Conservation (phyloP, 2,888 invertebrate genomes). For the Bellardia pandia region DNA sequence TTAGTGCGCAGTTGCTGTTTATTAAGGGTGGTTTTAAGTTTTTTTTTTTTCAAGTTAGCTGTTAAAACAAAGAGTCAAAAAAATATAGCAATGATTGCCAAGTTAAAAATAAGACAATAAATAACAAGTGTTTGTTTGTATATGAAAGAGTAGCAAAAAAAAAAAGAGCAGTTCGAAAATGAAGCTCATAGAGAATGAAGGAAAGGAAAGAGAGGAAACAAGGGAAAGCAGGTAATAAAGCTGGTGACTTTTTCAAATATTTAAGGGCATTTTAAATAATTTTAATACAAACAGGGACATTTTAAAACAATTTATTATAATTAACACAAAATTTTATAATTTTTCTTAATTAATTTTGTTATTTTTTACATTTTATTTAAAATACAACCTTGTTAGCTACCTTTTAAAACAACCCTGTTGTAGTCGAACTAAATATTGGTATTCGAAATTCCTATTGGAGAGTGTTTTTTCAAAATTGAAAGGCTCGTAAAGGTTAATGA, state of each 20-base stretch:
- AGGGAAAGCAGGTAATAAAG: too few relatives aligned
- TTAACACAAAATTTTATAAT: too few relatives aligned
- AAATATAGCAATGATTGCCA: constrained; percentile 35
- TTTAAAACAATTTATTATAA: too few relatives aligned
- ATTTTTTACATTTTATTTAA: not conserved
- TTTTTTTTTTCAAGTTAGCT: constrained; percentile 17
- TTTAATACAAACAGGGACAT: too few relatives aligned
- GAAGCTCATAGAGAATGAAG: not conserved
- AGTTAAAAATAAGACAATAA: constrained; percentile 51
- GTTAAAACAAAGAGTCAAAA: constrained; percentile 44
- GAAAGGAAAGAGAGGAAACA: not conserved
- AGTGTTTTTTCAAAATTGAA: constrained; percentile 50
- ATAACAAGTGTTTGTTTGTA: constrained; percentile 62
- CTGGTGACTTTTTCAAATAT: too few relatives aligned
- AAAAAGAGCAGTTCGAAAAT: not conserved
- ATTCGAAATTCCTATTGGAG: constrained; percentile 68
- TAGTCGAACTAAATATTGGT: constrained; percentile 74
- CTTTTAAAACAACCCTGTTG: constrained; percentile 25
- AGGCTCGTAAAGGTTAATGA: constrained; percentile 75
- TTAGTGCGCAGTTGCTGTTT: constrained; percentile 37
- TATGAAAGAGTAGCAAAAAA: constrained; percentile 18
- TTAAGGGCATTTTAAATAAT: too few relatives aligned
- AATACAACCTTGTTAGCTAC: not conserved
- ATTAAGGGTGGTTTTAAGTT: constrained; percentile 33
- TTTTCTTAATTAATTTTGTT: not conserved